A percentile compares a stretch with the other conserved stretches of the same genome.
Conservation (phyloP, 2,888 invertebrate species). For the Embidobia sp. region DNA sequence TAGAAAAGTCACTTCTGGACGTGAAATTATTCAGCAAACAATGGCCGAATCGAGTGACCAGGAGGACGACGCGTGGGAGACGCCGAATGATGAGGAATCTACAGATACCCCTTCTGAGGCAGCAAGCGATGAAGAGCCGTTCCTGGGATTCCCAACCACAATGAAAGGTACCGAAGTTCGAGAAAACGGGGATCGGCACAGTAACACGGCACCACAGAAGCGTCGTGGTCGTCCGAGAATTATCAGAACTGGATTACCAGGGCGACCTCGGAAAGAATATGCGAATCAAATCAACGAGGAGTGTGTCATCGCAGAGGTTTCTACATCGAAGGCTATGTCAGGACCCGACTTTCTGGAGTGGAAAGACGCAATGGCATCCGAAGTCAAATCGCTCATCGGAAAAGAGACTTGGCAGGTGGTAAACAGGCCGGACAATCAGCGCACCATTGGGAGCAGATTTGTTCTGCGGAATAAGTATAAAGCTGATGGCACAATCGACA, state of each 20-base stretch:
- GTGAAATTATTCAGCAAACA: neutral
- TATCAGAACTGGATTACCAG: neutral
- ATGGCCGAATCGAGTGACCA: neutral
- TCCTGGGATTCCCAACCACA: neutral
- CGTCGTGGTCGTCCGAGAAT: constrained; percentile 2
- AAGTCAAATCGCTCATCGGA: neutral
- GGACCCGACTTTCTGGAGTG: constrained; percentile 18
- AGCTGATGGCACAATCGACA: constrained; percentile 18
- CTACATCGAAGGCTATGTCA: constrained; percentile 6
- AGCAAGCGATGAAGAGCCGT: neutral
- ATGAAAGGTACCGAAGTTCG: too few relatives aligned
- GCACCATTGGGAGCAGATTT: constrained; percentile 16
- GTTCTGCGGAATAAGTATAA: constrained; percentile 31
- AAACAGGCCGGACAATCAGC: constrained; percentile 3
- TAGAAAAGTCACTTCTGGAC: neutral
- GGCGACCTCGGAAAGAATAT: constrained; percentile 7
- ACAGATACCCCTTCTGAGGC: neutral
- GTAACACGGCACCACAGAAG: neutral
- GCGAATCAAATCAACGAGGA: neutral
- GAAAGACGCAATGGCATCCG: constrained; percentile 14
- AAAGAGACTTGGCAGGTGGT: constrained; percentile 33
- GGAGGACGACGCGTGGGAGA: neutral
- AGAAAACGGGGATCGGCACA: neutral
- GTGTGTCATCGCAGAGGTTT: constrained; percentile 20
- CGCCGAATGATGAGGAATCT: neutral